Evolutionary conservation across 2,797 vertebrate species (phyloP), one percentile per base, ranked within the genome.

Genomic region (Falco cherrug): DNA sequence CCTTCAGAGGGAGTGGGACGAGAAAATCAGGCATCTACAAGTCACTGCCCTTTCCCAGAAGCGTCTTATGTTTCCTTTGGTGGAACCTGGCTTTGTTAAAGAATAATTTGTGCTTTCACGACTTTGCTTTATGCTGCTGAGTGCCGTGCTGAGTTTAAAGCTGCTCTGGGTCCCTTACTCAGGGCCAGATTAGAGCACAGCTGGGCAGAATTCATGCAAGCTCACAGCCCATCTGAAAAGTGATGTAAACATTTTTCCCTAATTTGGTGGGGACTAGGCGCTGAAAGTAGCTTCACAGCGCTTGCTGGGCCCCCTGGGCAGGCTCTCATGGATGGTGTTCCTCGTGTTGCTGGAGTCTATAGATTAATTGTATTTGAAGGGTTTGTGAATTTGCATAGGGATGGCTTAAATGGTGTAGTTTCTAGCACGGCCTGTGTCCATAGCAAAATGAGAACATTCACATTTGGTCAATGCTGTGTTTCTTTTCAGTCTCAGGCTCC

Each of bases 401-500:
- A 45, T 45, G 43, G 43, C 43, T 45, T 45, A 45, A 45, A 45
- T 45, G 43, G 43, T 45, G 45, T 17, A 3, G 26, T 15, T 47
- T 24, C 37, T 65, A 80, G 29, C n/a, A 8, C 39, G 22, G 15
- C 4, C 0, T 7, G 5, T 11, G 17, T 28, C 71, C 14, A 0
- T 15, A 63, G 31, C 9, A 60, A 48, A 21, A 0, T 3, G 15
- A 26, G 51, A 65, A 4, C 33, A 3, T 84, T 29, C 33, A 48
- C 1, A 0, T 43, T 51, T 16, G 26, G 6, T 80, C 37, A 35
- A 6, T 20, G 43, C 61, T 68, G 10, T 57, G 31, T 64, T 82
- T 47, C 24, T 37, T 59, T 89, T 51, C 93, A 98, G 98, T 96
- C 97, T 47, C 98, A 98, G 96, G 97, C 87, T 95, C 98, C 97